Base-by-base conservation (phyloP, 2,797 vertebrate genomes). In the Melanotaenia pygmaea region DNA sequence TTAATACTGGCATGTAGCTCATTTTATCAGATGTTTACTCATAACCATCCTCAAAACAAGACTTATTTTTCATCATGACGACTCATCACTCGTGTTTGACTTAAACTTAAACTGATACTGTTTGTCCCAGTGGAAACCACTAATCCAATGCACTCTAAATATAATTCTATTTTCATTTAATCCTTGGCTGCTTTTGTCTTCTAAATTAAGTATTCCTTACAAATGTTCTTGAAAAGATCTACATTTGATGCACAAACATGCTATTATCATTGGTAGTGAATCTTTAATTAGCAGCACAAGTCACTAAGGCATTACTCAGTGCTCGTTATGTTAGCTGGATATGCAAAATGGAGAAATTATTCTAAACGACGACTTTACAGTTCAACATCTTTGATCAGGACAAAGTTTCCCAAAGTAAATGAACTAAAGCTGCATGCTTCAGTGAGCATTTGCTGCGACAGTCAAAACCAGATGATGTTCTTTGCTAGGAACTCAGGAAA, bases 321-420 rank as follows among this genome's bases (percentile, higher is more conserved):
- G 47, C 59, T 63, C 30, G 30, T 57, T 57, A 35, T 34, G 28
- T 64, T 37, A 35, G 40, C 30, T 38, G 54, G 14, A 43, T 13
- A 5, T 37, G 13, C 34, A 40, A 32, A 51, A 20, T 11, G 18
- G 24, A 56, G 50, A 20, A 60, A n/a, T n/a, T 6, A 53, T 38
- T 34, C 26, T 12, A 20, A 51, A 50, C 13, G 14, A 13, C 22
- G 9, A 24, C 64, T 30, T 40, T 16, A 14, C 53, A 22, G 37
- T 37, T 69, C 37, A 43, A 69, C 43, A 20, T 30, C 9, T 75
- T 40, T 47, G 38, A 64, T 63, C 20, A 26, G 66, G 45, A 45
- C 16, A 60, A 26, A 32, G 37, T 67, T 61, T 35, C 34, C 37
- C 2, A 68, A 58, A 18, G 0, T 51, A 1, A 59, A 68, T 26